Base-by-base conservation (phyloP, 1,140 invertebrate genomes). In the Drosophila obscura region DNA sequence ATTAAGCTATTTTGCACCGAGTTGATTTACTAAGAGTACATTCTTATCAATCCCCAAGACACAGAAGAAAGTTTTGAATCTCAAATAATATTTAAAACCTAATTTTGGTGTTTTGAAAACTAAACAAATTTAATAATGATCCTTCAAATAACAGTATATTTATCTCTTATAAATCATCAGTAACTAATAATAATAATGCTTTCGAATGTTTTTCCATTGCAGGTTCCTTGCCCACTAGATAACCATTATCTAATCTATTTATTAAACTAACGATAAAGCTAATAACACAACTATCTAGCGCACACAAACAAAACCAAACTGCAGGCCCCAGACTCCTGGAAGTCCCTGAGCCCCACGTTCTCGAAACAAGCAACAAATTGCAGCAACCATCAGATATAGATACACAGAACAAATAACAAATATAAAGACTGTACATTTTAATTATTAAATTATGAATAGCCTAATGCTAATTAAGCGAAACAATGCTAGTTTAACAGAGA, bases 401-500 rank as follows among this genome's bases (percentile, higher is more conserved):
- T 62, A 75, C 50, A 51, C 68, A 77, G 56, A 77, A 68, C 53
- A 51, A 85, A 84, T 84, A 84, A 46, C 61, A 72, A 68, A 81
- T 75, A 69, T 44, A 15, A 80, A 53, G 63, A 85, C 81, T 87
- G 71, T 19, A 19, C 19, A 19, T 19, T 1, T 19, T 19, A 19
- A 19, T 19, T 19, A 19, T 19, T 19, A 19, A 85, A 78, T 71
- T 75, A 87, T 61, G 61, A 77, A 81, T 81, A 85, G 77, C 69
- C 74, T 72, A 74, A 83, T 68, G 64, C 77, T 81, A 81, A 87
- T 87, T 85, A 85, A 87, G 65, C 62, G 22, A 43, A 74, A 71
- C 61, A 85, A 81, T 80, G 71, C 65, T 78, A 48, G 39, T 59
- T 45, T 63, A 82, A 56, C 80, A 78, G 74, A 77, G 52, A 64